Base-by-base conservation (phyloP, 53 echinoderm and acorn worm species). In the Actinopyga echinites region DNA sequence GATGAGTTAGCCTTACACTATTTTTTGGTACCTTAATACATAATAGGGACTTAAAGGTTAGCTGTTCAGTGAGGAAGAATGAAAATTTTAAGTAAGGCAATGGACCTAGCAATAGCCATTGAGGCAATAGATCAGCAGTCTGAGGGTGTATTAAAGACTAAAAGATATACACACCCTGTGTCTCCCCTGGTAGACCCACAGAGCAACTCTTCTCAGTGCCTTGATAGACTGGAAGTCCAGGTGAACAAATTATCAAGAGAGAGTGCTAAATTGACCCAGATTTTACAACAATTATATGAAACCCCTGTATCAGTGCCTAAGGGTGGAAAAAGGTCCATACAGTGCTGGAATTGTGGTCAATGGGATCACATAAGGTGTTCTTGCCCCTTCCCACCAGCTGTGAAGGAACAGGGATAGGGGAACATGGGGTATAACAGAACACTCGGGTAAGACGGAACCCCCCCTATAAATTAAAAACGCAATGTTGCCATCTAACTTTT, bases 321-420 rank as follows among this genome's bases (percentile, higher is more conserved):
- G 40, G 5, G 40, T 2, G 40, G 40, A n/a, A 3, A 1, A 8
- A 40, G 40, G 40, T 4, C 40, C 40, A 40, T 40, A 40, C 73
- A 73, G 44, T 73, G 73, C 11, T 73, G 73, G 73, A 20, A 38
- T 40, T 73, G 73, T 73, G 42, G 73, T 22, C 73, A 73, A 42
- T 45, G 40, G 40, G 73, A 42, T 20, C 37, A 73, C 42, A 73
- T 73, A 5, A 73, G 73, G 19, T 7, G 44, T 22, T 37, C 6
- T 21, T 73, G 23, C n/a, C 73, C 73, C 34, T 22, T 37, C 19
- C 23, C 4, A 19, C 22, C 1, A 7, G 8, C 59, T 3, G 59
- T 22, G 5, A 3, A 2, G 36, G n/a, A 42, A 5, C 20, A 22
- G 73, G 73, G 42, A 73, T 68, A 33, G 30, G 34, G 0, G 12